Conservation (phyloP, 2,888 invertebrate genomes). For the Lacanobia oleracea region DNA sequence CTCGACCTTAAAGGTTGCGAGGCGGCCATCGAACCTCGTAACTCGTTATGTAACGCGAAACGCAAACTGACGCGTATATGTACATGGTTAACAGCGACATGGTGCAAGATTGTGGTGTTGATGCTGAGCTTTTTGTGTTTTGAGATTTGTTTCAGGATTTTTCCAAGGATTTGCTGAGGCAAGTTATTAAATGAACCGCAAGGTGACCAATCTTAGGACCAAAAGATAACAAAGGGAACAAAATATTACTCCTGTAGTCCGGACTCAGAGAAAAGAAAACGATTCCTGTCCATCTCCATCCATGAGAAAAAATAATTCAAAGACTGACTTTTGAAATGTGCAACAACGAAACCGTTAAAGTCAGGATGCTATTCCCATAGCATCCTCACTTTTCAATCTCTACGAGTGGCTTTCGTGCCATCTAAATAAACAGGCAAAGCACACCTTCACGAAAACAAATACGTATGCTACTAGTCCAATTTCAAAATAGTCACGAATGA, state of each 20-base stretch:
- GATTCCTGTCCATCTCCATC: background rate
- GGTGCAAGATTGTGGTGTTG: constrained; percentile 21
- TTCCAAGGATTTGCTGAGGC: too few species aligned
- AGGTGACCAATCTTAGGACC: background rate
- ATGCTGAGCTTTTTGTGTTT: constrained; percentile 20
- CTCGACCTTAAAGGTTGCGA: constrained; percentile 87
- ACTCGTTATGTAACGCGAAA: constrained; percentile 84
- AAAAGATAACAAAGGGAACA: background rate
- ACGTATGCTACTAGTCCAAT: constrained; percentile 33
- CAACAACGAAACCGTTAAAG: background rate
- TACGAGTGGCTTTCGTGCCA: constrained; percentile 1
- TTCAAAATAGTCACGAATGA: constrained; percentile 59
- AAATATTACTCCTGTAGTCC: too few species aligned
- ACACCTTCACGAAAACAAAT: constrained; percentile 27
- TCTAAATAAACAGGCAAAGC: constrained; percentile 26
- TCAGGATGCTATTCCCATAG: too few species aligned
- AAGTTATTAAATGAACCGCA: background rate
- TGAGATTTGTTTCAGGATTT: constrained; percentile 11
- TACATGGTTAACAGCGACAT: constrained; percentile 52
- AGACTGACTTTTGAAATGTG: background rate
- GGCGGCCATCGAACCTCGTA: constrained; percentile 83
- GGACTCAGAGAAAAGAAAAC: background rate
- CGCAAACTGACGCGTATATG: constrained; percentile 75
- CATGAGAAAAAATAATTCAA: background rate
- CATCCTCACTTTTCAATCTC: constrained; percentile 3